phyloP scores from a whole-genome alignment of 2,113 vertebrate species.

The Xiphophorus maculatus region DNA sequence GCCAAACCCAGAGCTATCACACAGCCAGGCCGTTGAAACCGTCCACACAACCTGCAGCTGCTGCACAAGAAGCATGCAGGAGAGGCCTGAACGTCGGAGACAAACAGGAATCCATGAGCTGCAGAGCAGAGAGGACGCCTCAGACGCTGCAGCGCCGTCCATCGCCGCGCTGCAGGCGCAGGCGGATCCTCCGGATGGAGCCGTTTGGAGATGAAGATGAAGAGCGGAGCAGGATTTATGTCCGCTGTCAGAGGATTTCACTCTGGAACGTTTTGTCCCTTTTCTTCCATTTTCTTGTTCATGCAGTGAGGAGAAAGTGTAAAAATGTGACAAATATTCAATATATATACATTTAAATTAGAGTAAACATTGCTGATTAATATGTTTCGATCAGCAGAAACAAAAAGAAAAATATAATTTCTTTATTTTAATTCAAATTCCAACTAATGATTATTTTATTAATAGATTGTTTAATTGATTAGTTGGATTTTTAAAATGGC shows the following conservation, averaged over 20 bases:
- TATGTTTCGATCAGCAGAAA: too few relatives aligned
- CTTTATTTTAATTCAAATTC: too few relatives aligned
- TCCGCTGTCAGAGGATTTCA: background rate
- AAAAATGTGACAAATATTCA: too few relatives aligned
- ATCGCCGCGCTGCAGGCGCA: conserved; percentile 36
- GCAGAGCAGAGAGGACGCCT: conserved; percentile 40
- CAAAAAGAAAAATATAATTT: too few relatives aligned
- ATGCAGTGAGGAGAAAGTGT: too few relatives aligned
- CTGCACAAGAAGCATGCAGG: conserved; percentile 8
- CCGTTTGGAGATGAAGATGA: background rate
- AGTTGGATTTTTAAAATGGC: too few relatives aligned
- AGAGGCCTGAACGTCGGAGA: conserved; percentile 22
- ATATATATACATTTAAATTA: too few relatives aligned
- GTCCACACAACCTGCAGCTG: background rate
- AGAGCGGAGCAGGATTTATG: background rate
- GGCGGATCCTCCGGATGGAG: conserved; percentile 17
- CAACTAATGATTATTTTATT: too few relatives aligned
- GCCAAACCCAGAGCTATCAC: conserved; percentile 30
- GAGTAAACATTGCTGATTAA: too few relatives aligned
- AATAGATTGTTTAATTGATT: too few relatives aligned
- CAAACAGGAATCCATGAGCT: conserved; percentile 30
- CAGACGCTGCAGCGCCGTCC: background rate
- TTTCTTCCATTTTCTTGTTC: too few relatives aligned
- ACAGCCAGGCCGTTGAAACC: background rate
- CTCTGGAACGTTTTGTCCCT: background rate